Conservation (phyloP, 2,113 vertebrate genomes). For the Cyphomyrus plagiostoma region DNA sequence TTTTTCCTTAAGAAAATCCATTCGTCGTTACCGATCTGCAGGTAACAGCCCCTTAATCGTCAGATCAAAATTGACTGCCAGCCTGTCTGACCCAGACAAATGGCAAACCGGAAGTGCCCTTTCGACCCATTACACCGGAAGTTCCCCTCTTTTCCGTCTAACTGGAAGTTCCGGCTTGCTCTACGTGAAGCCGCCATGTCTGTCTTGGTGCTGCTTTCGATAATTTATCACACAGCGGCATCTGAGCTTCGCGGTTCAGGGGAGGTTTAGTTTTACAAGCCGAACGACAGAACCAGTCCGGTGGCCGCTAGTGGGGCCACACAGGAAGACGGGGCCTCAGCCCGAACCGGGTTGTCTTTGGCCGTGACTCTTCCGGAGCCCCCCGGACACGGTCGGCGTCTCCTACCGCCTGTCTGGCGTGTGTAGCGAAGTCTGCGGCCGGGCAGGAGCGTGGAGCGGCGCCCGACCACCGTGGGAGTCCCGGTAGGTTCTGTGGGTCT, state of each 20-base stretch:
- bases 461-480: background rate
- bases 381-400: background rate
- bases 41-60: background rate
- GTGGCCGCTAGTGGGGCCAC: background rate
- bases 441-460: conserved; percentile 42
- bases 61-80: background rate
- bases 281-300: no score
- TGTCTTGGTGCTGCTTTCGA: conserved; percentile 2
- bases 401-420: background rate
- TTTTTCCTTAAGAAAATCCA: background rate
- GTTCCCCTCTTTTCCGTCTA: background rate
- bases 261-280: background rate
- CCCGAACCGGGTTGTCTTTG: background rate
- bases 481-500: background rate
- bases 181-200: conserved; percentile 16
- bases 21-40: background rate
- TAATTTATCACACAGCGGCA: background rate
- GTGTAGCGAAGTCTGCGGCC: background rate
- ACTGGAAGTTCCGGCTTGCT: conserved; percentile 24
- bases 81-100: background rate
- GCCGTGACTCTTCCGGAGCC: background rate
- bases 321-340: background rate
- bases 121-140: background rate
- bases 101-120: background rate
- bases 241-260: background rate